These are phyloP conservation scores for Masnerella sp. DNA, from an alignment of 2,888 invertebrate genomes.

Conservation along the genomic window DNA sequence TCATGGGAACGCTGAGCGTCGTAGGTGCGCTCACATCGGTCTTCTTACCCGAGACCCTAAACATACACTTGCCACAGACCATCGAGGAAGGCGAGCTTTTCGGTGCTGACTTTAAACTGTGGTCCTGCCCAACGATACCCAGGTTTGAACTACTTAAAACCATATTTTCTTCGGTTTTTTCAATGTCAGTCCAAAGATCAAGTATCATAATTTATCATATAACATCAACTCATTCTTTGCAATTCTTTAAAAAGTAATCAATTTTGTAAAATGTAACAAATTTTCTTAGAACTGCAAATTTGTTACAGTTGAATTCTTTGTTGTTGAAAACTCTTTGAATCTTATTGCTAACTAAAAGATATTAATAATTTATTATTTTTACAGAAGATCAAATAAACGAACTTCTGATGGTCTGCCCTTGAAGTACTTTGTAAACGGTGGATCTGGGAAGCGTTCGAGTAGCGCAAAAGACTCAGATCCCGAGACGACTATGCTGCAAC, in stretches of 20 bases:
- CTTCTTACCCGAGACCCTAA: constrained; percentile 82
- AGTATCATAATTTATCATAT: too few relatives aligned
- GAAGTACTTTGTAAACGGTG: constrained; percentile 73
- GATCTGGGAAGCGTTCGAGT: constrained; percentile 70
- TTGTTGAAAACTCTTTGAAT: too few relatives aligned
- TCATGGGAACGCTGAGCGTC: constrained; percentile 81
- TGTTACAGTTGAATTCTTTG: too few relatives aligned
- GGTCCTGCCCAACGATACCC: constrained; percentile 79
- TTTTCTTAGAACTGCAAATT: too few relatives aligned
- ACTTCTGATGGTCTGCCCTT: constrained; percentile 69
- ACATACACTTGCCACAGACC: constrained; percentile 82
- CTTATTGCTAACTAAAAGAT: too few relatives aligned
- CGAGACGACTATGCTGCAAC: constrained; percentile 58
- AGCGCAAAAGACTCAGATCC: constrained; percentile 61
- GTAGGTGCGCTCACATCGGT: constrained; percentile 81
- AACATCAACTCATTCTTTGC: too few relatives aligned
- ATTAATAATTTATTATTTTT: too few relatives aligned
- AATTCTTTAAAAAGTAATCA: too few relatives aligned
- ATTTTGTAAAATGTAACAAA: too few relatives aligned
- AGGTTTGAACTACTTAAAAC: constrained; percentile 63
- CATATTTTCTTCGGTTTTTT: too few relatives aligned
- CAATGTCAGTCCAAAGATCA: too few relatives aligned
- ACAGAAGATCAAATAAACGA: constrained; percentile 52
- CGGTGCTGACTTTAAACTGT: constrained; percentile 80
- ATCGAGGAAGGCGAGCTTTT: constrained; percentile 82